Evolutionary conservation across 2,888 invertebrate genomes (phyloP), one percentile per base, ranked within the genome.

Genomic region (Embidobia sp.): DNA sequence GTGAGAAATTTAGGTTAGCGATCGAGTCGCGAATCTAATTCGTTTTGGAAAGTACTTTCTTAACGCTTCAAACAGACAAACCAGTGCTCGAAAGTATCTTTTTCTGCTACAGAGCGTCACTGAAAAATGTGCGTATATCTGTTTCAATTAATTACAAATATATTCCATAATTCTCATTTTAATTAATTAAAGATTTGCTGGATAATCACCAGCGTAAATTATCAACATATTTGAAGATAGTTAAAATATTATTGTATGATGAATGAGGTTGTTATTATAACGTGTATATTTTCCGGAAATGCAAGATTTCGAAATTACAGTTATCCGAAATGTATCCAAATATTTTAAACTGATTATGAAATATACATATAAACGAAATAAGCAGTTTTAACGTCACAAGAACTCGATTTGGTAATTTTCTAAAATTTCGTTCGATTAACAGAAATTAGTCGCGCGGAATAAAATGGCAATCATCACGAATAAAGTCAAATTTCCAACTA

Each of bases 1-100:
- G 29, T 37, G 26, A 44, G 51, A 61, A 59, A 69, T 51, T 61
- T 4, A 59, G 70, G 70, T 70, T 70, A 53, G 11, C 26, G 35
- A 70, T 46, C 46, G 42, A 35, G 19, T 61, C 29, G 53, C 35
- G 29, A 70, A 15, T 70, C 44, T 53, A 61, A 51, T 51, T 69
- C 49, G 18, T 59, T 61, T 61, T 70, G 70, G 70, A 70, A 70
- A 70, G 72, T 63, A 31, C 64, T 73, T 64, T 64, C 51, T 8
- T 57, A 18, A 44, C 42, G 51, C 35, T 51, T 61, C 70, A 18
- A 46, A 22, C 31, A n/a, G n/a, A n/a, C n/a, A n/a, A n/a, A n/a
- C n/a, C n/a, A n/a, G 27, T 46, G 22, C 37, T 48, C 16, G 61
- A 61, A 53, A 70, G 61, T 53, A 53, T 27, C 51, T 29, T 44